These are phyloP conservation scores for Leucozona laternaria DNA, from an alignment of 2,888 invertebrate species.

Conservation along the genomic window DNA sequence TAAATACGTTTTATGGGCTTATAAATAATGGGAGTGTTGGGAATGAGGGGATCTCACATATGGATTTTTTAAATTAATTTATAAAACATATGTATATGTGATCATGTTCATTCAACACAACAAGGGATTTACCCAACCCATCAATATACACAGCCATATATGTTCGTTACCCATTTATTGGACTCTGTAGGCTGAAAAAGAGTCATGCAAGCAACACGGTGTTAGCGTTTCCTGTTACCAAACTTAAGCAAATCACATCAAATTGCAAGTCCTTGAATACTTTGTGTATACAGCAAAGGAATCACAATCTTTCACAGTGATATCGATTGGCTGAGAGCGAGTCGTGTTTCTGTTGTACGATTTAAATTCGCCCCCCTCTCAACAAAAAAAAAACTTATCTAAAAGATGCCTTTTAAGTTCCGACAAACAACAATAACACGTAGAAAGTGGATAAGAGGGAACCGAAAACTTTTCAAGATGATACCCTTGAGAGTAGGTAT, in stretches of 20 bases:
- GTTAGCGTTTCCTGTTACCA: constrained; percentile 66
- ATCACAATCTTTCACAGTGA: constrained; percentile 39
- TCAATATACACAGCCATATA: not conserved
- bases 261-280: constrained; percentile 61
- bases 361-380: not conserved
- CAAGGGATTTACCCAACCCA: not conserved
- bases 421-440: constrained; percentile 31
- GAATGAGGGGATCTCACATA: too few relatives aligned
- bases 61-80: not conserved
- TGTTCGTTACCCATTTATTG: not conserved
- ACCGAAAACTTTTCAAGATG: constrained; percentile 64
- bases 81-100: not conserved
- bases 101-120: not conserved
- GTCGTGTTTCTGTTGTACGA: constrained; percentile 1
- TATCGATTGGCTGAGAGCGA: constrained; percentile 54
- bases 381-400: constrained; percentile 3
- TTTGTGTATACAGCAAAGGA: constrained; percentile 21
- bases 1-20: too few relatives aligned
- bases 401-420: constrained; percentile 37
- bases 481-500: constrained; percentile 61
- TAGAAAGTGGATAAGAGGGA: not conserved
- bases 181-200: constrained; percentile 11
- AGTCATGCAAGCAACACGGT: constrained; percentile 66
- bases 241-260: constrained; percentile 30
- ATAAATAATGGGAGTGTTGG: too few relatives aligned